A percentile compares a stretch with the other conserved stretches of the same genome.
phyloP scores from a whole-genome alignment of 2,888 invertebrate species.

The Torymus aiolomorphi region DNA sequence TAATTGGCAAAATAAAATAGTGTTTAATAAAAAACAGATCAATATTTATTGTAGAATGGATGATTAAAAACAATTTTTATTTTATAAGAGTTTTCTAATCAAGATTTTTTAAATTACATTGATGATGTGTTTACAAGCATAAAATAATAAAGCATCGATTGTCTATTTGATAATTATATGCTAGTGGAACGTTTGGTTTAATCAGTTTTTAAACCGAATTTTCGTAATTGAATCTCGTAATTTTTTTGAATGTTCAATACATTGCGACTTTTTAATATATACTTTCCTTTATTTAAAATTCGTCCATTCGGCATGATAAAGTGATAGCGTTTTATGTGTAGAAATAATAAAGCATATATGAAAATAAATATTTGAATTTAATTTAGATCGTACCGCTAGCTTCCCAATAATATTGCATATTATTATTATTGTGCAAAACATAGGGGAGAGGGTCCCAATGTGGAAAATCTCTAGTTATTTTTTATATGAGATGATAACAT shows the following conservation, averaged over 20 bases:
- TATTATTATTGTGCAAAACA: too few relatives aligned
- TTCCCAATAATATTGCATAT: too few relatives aligned
- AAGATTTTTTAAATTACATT: constrained; percentile 10
- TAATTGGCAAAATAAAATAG: constrained; percentile 18
- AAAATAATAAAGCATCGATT: constrained; percentile 18
- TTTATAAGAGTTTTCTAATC: neutral
- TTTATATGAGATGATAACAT: too few relatives aligned
- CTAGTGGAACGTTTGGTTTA: constrained; percentile 5
- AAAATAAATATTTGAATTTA: constrained; percentile 4
- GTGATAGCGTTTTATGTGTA: constrained; percentile 17
- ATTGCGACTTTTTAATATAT: constrained; percentile 40
- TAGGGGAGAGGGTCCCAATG: too few relatives aligned
- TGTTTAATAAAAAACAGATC: constrained; percentile 8
- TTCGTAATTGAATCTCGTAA: constrained; percentile 50
- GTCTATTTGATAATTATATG: constrained; percentile 41
- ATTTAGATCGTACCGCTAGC: neutral
- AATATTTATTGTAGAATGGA: constrained; percentile 25
- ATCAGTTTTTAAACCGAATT: constrained; percentile 17
- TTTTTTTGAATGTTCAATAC: constrained; percentile 46
- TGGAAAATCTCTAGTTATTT: too few relatives aligned
- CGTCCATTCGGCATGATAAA: constrained; percentile 5
- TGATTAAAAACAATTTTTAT: neutral
- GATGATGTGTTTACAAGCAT: neutral
- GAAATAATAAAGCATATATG: constrained; percentile 40
- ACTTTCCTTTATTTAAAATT: constrained; percentile 30